These are phyloP conservation scores for Sycophila sp. DNA, from an alignment of 1,140 invertebrate species.

Conservation along the genomic window DNA sequence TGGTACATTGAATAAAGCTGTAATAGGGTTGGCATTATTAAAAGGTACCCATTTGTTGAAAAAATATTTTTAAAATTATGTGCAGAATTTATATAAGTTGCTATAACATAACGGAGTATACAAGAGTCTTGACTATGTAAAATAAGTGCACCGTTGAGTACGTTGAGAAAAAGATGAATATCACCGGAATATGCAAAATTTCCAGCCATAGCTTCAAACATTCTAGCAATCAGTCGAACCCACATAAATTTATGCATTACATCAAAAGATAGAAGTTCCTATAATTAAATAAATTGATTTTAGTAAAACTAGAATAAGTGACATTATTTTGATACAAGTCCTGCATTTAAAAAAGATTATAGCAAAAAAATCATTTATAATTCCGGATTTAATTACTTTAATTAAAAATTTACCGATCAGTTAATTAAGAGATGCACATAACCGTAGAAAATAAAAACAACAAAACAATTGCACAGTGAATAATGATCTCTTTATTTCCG, in stretches of 20 bases:
- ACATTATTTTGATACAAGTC: too few species aligned
- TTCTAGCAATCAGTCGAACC: slow-evolving; percentile 93
- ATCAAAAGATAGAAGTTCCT: slow-evolving; percentile 93
- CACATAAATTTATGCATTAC: slow-evolving; percentile 99
- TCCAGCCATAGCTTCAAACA: slow-evolving; percentile 99
- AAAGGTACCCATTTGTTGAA: slow-evolving; percentile 95
- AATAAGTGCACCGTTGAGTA: slow-evolving; percentile 96
- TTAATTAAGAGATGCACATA: too few species aligned
- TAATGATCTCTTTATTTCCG: too few species aligned
- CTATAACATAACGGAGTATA: slow-evolving; percentile 94
- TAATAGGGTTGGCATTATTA: slow-evolving; percentile 97
- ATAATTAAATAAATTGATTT: too few species aligned
- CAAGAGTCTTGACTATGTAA: slow-evolving; percentile 96
- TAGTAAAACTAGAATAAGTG: too few species aligned
- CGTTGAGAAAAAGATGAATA: slow-evolving; percentile 97
- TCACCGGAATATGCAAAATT: slow-evolving; percentile 98
- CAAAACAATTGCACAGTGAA: too few species aligned
- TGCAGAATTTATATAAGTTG: slow-evolving; percentile 96
- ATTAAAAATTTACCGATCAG: too few species aligned
- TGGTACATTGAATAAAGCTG: slow-evolving; percentile 98
- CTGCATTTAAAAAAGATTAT: too few species aligned
- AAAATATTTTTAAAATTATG: slow-evolving; percentile 99
- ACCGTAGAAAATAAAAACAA: too few species aligned
- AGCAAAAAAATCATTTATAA: too few species aligned
- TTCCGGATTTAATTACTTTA: slow-evolving; percentile 37